Evolutionary conservation across 2,113 vertebrate genomes (phyloP), one percentile per base, ranked within the genome.

Genomic region (Colius striatus): DNA sequence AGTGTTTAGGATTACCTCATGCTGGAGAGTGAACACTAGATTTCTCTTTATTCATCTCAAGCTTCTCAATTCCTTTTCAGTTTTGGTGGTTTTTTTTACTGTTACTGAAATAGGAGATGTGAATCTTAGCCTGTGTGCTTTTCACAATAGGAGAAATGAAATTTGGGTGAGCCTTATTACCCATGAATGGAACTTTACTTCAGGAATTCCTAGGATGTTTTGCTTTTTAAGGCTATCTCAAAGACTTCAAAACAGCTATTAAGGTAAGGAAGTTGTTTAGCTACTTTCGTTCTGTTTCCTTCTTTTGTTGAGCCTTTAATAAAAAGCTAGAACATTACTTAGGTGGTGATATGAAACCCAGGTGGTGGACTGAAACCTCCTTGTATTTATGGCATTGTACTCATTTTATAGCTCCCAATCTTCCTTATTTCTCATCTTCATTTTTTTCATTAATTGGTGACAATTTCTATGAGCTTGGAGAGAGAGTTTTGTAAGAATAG

Each of bases 281-380:
- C 16, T 62, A 11, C 21, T 77, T 89, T 87, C 25, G 91, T 26
- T 30, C 65, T 36, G 15, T 55, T 95, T 97, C 82, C 91, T 86
- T 86, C 90, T 88, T 96, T 90, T 94, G 82, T 93, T 88, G 19
- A 70, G 13, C 11, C 16, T 71, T 89, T 66, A 57, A 41, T 57
- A 41, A 91, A 72, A 65, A 61, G 41, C 2, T 14, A 60, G 78
- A 91, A 77, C 75, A 45, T 77, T 77, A 17, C 36, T 73, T 67
- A 84, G 20, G 55, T 30, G 21, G 19, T 87, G 25, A 66, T 74
- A 53, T 0, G 11, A 86, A 90, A 94, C 30, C 57, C 51, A 80
- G 55, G 5, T 77, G 5, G 18, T 67, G 60, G 55, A 63, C 63
- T 63, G 75, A 80, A 87, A 80, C 57, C 38, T 83, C 58, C 60